Evolutionary conservation across 2,888 invertebrate species (phyloP), one percentile per base, ranked within the genome.

Genomic region (Acronicta psi): DNA sequence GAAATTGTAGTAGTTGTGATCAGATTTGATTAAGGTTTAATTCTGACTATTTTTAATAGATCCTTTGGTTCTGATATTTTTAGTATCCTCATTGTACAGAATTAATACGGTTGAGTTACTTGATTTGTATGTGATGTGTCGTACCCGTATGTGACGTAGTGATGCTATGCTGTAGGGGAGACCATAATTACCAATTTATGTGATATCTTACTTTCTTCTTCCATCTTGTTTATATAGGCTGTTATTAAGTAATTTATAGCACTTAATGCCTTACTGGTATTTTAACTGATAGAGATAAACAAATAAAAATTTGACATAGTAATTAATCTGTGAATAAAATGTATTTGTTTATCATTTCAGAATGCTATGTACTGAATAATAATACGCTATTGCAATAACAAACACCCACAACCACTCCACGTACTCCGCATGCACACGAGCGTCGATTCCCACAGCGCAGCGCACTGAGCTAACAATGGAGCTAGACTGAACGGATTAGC

Each of bases 401-500:
- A 16, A 23, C 11, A 14, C 11, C 11, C 3, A n/a, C 11, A 45
- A 31, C 40, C 55, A 41, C 55, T 70, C 43, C 36, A 37, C 16
- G 8, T 9, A n/a, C 20, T 34, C 16, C 40, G 14, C 17, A 16
- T 45, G 43, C 40, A 17, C 17, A 16, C 50, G 43, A 47, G 41
- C 73, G 68, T 47, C 68, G 40, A 51, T 44, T 47, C 41, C 46
- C 46, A 37, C 31, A 47, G 69, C 17, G 38, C 31, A 47, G 69
- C 17, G 38, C 37, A 45, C 20, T 20, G 5, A 46, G 45, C 60
- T 41, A 29, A 68, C 67, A 68, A 73, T 68, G 50, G 18, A 68
- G 60, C 54, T 54, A 60, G 51, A 56, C 69, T 61, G 55, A 46
- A 61, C 62, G 52, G 73, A 73, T 69, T 73, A 73, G 69, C 69